phyloP scores from a whole-genome alignment of 1,140 invertebrate species.

The Bradysia coprophila region DNA sequence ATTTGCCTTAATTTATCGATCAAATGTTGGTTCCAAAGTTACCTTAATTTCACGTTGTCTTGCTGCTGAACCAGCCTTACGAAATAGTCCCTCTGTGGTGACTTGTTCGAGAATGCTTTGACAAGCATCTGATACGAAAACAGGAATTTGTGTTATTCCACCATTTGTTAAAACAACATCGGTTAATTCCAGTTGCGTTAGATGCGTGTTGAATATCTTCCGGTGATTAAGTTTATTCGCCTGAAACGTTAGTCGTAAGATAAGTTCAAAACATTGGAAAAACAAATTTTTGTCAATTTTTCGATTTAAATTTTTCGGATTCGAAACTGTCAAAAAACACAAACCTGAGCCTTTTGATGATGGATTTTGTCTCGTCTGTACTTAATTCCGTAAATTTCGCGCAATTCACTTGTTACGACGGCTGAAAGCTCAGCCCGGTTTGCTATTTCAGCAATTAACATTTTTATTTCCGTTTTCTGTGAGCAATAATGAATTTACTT shows the following conservation, averaged over 20 bases:
- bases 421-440: neutral
- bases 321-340: neutral
- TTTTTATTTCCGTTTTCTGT: too few species aligned
- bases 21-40: too few species aligned
- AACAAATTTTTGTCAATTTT: neutral
- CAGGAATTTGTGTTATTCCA: slow-evolving; percentile 45
- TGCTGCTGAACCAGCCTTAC: slow-evolving; percentile 63
- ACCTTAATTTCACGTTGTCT: slow-evolving; percentile 65
- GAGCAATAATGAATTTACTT: too few species aligned
- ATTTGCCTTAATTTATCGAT: too few species aligned
- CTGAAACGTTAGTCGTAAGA: neutral
- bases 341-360: neutral
- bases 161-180: slow-evolving; percentile 36
- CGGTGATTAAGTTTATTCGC: slow-evolving; percentile 23
- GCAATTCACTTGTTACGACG: neutral
- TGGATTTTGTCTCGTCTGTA: slow-evolving; percentile 1
- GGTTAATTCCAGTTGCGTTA: slow-evolving; percentile 35
- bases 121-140: slow-evolving; percentile 52
- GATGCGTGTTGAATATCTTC: slow-evolving; percentile 37
- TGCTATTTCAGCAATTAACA: neutral
- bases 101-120: slow-evolving; percentile 42
- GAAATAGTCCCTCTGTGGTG: slow-evolving; percentile 59
- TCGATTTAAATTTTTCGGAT: neutral
- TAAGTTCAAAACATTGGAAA: neutral
- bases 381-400: neutral